A percentile compares a stretch with the other conserved stretches of the same genome.
Evolutionary conservation across 2,797 vertebrate genomes (phyloP).

Genomic region (Peromyscus aztecus): DNA sequence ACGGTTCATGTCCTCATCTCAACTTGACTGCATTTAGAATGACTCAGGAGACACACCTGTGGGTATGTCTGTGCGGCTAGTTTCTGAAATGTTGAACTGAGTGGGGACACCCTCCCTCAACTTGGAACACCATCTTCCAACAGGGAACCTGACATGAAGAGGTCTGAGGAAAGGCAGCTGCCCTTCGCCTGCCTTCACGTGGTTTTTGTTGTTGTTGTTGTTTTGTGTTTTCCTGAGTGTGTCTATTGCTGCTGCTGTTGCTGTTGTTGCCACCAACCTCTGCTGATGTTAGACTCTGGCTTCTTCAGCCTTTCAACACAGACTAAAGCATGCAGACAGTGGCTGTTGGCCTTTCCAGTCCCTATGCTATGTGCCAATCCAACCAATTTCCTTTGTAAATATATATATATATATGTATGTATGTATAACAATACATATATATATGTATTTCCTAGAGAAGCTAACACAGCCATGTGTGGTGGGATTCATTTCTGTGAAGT

Average conservation of each 20-base stretch:
- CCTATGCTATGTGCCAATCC: not conserved
- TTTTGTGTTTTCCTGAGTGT: not conserved
- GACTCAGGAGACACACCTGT: not conserved
- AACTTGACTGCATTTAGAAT: not conserved
- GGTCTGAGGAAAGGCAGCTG: not conserved
- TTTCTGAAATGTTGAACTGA: not conserved
- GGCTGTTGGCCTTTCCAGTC: not conserved
- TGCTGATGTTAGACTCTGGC: not conserved
- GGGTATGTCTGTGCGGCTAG: too few relatives aligned
- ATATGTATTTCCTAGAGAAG: not conserved
- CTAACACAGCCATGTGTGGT: not conserved
- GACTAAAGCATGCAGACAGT: not conserved
- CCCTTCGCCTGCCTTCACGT: not conserved
- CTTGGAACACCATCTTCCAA: not conserved
- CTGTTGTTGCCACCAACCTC: not conserved
- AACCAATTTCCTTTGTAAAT: not conserved
- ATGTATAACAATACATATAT: too few relatives aligned
- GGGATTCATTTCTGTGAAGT: accelerated
- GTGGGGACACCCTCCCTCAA: not conserved
- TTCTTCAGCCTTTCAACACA: not conserved
- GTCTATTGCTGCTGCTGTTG: not conserved
- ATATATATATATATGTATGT: too few relatives aligned
- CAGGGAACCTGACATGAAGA: not conserved
- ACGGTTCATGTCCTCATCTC: not conserved
- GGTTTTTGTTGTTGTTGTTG: not conserved